Evolutionary conservation across 2,888 invertebrate genomes (phyloP).

Genomic region (Pandemis cinnamomeana): DNA sequence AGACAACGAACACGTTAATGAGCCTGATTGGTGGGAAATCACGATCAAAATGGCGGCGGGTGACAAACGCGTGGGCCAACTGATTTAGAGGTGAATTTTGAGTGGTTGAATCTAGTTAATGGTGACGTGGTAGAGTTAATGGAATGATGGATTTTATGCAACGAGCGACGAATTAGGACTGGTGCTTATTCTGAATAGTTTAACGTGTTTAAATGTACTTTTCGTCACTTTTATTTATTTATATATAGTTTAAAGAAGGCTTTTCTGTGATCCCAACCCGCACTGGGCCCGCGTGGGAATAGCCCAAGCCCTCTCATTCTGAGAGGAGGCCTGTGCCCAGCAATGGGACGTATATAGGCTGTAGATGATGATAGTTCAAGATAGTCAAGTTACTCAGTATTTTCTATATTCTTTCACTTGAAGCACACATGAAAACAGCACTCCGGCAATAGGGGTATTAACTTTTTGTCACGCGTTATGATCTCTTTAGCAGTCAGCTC

Average conservation of each 20-base stretch:
- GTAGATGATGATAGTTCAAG: no score
- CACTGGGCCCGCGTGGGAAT: no score
- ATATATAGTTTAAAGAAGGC: no score
- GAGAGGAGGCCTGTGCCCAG: no score
- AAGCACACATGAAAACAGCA: neutral
- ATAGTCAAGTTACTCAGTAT: no score
- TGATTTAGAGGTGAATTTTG: conserved; percentile 36
- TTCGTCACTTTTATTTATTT: no score
- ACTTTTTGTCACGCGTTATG: conserved; percentile 5
- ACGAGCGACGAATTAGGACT: neutral
- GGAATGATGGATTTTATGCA: conserved; percentile 2
- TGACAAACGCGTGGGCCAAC: conserved; percentile 35
- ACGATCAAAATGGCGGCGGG: conserved; percentile 59
- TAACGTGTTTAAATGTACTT: no score
- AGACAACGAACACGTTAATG: conserved; percentile 55
- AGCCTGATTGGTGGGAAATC: conserved; percentile 70
- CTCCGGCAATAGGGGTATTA: neutral
- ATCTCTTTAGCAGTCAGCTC: conserved; percentile 12
- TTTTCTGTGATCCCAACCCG: no score
- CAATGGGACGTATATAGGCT: no score
- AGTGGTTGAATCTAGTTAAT: conserved; percentile 14
- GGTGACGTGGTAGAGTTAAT: conserved; percentile 6
- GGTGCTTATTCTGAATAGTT: no score
- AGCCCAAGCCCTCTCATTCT: no score
- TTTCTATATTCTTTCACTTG: no score